phyloP scores from a whole-genome alignment of 2,888 invertebrate species.

The Habroteleia sp. region DNA sequence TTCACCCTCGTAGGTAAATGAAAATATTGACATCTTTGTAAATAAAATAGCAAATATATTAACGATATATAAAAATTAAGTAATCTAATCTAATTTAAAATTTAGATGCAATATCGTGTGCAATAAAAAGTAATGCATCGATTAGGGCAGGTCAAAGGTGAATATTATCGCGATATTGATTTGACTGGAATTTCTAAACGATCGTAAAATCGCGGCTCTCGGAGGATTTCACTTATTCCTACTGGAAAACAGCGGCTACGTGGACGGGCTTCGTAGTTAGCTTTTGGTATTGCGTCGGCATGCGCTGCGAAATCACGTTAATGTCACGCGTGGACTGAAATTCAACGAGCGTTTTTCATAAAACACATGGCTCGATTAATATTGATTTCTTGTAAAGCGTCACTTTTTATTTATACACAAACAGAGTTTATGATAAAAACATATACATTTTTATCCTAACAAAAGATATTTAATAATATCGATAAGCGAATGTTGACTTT shows the following conservation, averaged over 20 bases:
- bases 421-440: too few relatives aligned
- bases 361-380: constrained; percentile 3
- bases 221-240: constrained; percentile 34
- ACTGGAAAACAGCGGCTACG: constrained; percentile 15
- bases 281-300: constrained; percentile 17
- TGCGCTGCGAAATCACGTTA: constrained; percentile 30
- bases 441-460: too few relatives aligned
- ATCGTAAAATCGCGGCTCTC: constrained; percentile 12
- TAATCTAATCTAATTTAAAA: too few relatives aligned
- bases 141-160: not conserved
- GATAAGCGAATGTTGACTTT: too few relatives aligned
- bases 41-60: too few relatives aligned
- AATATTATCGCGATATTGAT: constrained; percentile 32
- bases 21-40: too few relatives aligned
- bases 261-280: constrained; percentile 17
- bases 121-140: not conserved
- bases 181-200: constrained; percentile 25
- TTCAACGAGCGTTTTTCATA: constrained; percentile 11
- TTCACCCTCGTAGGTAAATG: too few relatives aligned
- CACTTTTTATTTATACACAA: not conserved
- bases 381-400: constrained; percentile 5
- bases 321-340: constrained; percentile 34
- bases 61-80: too few relatives aligned
- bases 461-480: too few relatives aligned
- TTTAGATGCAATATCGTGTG: too few relatives aligned